Conservation (phyloP, 2,888 invertebrate species). For the Drosophila testacea region DNA sequence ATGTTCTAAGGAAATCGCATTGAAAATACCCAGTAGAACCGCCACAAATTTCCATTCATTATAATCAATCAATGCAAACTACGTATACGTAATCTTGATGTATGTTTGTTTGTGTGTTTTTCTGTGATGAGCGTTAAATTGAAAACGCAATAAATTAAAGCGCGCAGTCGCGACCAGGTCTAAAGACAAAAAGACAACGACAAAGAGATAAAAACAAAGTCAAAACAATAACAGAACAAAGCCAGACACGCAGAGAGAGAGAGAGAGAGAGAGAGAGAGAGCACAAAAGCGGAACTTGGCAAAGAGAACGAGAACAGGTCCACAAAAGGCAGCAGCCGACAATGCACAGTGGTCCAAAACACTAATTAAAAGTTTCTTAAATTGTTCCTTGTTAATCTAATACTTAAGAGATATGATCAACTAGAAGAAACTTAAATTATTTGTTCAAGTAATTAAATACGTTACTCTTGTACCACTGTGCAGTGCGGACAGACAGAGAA, state of each 20-base stretch:
- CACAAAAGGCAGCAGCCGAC: slow-evolving; percentile 36
- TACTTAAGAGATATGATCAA: too few species aligned
- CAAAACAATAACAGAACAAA: slow-evolving; percentile 18
- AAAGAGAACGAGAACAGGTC: slow-evolving; percentile 55
- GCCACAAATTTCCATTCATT: too few species aligned
- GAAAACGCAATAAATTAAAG: slow-evolving; percentile 65
- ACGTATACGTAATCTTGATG: too few species aligned
- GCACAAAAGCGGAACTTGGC: too few species aligned
- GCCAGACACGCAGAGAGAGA: slow-evolving; percentile 20
- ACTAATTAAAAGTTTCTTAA: too few species aligned
- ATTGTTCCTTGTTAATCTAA: too few species aligned
- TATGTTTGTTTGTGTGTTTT: neutral
- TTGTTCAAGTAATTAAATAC: too few species aligned
- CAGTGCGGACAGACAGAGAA: slow-evolving; percentile 3
- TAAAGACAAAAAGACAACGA: slow-evolving; percentile 3
- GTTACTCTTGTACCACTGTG: too few species aligned
- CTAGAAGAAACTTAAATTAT: too few species aligned
- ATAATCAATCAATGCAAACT: slow-evolving; percentile 18
- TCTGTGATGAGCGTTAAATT: slow-evolving; percentile 17
- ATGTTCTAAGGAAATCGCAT: too few species aligned
- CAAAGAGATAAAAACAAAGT: slow-evolving; percentile 2
- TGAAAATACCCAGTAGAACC: too few species aligned
- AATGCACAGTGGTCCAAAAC: slow-evolving; percentile 4
- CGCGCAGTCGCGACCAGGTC: slow-evolving; percentile 58
- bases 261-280: neutral